Conservation (phyloP, 1,140 invertebrate species). For the Drosophila chauvacae region DNA sequence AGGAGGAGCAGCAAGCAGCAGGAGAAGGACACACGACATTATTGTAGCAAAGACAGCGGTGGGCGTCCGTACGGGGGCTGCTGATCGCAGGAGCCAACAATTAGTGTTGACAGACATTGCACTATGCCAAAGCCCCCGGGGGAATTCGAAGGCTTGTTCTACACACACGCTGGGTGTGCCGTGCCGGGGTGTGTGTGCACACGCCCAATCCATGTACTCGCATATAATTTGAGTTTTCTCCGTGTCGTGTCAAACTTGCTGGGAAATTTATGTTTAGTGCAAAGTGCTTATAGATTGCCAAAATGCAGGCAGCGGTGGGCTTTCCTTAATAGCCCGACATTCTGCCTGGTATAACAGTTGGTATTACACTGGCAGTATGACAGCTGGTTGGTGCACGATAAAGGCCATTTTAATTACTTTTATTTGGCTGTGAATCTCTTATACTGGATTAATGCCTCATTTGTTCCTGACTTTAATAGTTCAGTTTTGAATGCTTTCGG, state of each 20-base stretch:
- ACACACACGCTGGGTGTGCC: conserved; percentile 10
- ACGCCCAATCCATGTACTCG: conserved; percentile 53
- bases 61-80: conserved; percentile 3
- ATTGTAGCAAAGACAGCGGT: conserved; percentile 73
- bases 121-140: conserved; percentile 70
- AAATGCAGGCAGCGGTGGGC: not conserved
- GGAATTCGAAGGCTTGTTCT: conserved; percentile 73
- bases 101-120: conserved; percentile 83
- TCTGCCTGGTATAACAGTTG: conserved; percentile 16
- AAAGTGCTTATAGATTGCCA: conserved; percentile 26
- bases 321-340: conserved; percentile 3
- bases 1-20: not conserved
- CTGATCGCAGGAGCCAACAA: conserved; percentile 76
- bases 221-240: conserved; percentile 55
- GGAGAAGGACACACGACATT: conserved; percentile 60
- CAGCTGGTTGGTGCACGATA: not conserved
- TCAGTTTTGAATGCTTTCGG: no score
- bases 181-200: conserved; percentile 26
- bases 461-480: not conserved
- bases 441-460: not conserved
- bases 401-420: conserved; percentile 12
- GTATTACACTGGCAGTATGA: conserved; percentile 14
- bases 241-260: conserved; percentile 45
- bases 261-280: conserved; percentile 47
- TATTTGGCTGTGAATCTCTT: not conserved